phyloP scores from a whole-genome alignment of 2,113 vertebrate species.

The Prinia subflava region DNA sequence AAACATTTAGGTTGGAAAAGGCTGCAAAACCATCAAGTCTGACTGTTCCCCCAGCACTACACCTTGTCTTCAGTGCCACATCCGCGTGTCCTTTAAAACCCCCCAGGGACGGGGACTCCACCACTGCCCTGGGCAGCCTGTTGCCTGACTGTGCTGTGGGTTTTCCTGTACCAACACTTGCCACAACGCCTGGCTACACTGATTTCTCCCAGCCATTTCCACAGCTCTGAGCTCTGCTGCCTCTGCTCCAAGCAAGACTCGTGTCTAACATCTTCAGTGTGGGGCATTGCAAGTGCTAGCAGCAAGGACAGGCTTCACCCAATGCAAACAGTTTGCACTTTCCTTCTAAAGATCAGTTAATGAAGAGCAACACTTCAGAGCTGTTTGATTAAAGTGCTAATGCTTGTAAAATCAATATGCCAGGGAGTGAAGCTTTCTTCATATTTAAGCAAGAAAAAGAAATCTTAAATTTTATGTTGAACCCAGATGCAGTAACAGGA shows the following conservation, averaged over 20 bases:
- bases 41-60: not conserved
- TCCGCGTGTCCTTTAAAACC: not conserved
- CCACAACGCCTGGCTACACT: rapidly evolving
- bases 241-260: not conserved
- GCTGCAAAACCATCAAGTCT: not conserved
- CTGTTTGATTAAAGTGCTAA: slow-evolving; percentile 40
- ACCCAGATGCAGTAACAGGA: not conserved
- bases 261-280: not conserved
- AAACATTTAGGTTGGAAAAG: not conserved
- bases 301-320: not conserved
- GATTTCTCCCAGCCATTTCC: not conserved
- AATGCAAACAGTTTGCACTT: not conserved
- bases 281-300: not conserved
- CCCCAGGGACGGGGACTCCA: not conserved
- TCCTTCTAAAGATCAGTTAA: slow-evolving; percentile 13
- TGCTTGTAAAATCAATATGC: not conserved
- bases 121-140: not conserved
- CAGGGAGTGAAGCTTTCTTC: not conserved
- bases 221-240: not conserved
- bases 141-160: not conserved
- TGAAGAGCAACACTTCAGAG: slow-evolving; percentile 32
- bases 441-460: not conserved
- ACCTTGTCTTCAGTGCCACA: not conserved
- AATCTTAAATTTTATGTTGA: not conserved
- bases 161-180: not conserved